Percentiles rank a stretch among this genome's conserved stretches.
Evolutionary conservation across 2,113 vertebrate species (phyloP).

Genomic region (Benitochromis conjunctus): DNA sequence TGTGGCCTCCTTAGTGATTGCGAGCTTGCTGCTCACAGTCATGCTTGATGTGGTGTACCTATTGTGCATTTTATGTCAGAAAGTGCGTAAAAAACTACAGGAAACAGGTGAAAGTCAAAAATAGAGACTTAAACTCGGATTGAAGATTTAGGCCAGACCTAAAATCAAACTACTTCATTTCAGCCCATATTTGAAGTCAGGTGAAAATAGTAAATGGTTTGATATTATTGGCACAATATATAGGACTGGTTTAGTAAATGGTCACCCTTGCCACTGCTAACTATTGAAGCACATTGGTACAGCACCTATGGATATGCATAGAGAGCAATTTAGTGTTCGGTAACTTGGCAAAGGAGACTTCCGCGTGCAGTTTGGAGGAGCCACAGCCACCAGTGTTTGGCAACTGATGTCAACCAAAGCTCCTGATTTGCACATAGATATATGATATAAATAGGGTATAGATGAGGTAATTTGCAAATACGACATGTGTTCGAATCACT

Average conservation of each 20-base stretch:
- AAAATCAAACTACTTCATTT: not conserved
- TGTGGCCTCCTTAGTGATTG: slow-evolving; percentile 1
- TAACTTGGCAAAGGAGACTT: not conserved
- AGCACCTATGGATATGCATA: not conserved
- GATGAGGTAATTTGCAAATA: not conserved
- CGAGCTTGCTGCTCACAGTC: not conserved
- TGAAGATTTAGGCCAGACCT: not conserved
- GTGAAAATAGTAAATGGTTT: not conserved
- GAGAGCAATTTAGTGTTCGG: not conserved
- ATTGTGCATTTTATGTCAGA: not conserved
- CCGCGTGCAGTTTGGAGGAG: not conserved
- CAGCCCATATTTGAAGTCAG: not conserved
- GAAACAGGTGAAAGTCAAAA: not conserved
- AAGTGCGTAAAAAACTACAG: not conserved
- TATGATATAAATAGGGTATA: not conserved
- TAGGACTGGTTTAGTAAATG: not conserved
- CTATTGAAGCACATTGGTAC: not conserved
- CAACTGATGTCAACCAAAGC: not conserved
- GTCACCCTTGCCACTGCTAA: not conserved
- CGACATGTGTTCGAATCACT: not conserved
- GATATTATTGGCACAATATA: not conserved
- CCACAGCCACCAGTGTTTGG: not conserved
- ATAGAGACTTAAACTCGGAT: not conserved
- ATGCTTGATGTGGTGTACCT: not conserved
- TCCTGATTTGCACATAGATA: not conserved